A percentile compares a stretch with the other conserved stretches of the same genome.
phyloP scores from a whole-genome alignment of 2,797 vertebrate genomes.

The Chelon labrosus region DNA sequence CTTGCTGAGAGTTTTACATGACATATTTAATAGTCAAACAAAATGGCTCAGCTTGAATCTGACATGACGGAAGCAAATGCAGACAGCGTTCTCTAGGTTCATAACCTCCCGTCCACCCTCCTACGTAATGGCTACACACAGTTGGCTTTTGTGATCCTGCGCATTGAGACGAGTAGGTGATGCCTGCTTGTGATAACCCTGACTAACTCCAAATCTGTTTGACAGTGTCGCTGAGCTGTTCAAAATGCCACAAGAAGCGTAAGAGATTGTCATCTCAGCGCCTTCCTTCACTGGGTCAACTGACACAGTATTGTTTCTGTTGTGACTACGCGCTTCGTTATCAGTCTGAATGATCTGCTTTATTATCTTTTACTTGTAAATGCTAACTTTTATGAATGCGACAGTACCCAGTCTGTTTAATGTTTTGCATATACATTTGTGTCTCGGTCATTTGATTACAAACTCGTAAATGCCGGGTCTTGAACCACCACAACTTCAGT shows the following conservation, averaged over 20 bases:
- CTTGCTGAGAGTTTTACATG: not conserved
- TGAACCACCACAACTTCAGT: not conserved
- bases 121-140: slow-evolving; percentile 20
- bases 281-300: slow-evolving; percentile 34
- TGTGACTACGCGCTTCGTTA: slow-evolving; percentile 40
- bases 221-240: slow-evolving; percentile 45
- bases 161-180: slow-evolving; percentile 29
- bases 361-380: slow-evolving; percentile 31
- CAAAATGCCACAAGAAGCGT: slow-evolving; percentile 60
- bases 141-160: slow-evolving; percentile 49
- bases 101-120: slow-evolving; percentile 1
- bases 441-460: not conserved
- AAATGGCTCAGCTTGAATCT: not conserved
- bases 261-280: slow-evolving; percentile 55
- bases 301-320: slow-evolving; percentile 33
- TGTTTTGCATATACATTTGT: slow-evolving; percentile 2
- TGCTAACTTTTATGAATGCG: slow-evolving; percentile 38
- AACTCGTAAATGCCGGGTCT: not conserved
- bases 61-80: not conserved
- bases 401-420: not conserved
- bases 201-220: slow-evolving; percentile 58
- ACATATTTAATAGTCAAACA: not conserved
- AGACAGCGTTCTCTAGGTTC: not conserved
- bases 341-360: slow-evolving; percentile 26
- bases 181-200: slow-evolving; percentile 67